These are phyloP conservation scores for Athalia cordata DNA, from an alignment of 2,888 invertebrate species.

Conservation along the genomic window DNA sequence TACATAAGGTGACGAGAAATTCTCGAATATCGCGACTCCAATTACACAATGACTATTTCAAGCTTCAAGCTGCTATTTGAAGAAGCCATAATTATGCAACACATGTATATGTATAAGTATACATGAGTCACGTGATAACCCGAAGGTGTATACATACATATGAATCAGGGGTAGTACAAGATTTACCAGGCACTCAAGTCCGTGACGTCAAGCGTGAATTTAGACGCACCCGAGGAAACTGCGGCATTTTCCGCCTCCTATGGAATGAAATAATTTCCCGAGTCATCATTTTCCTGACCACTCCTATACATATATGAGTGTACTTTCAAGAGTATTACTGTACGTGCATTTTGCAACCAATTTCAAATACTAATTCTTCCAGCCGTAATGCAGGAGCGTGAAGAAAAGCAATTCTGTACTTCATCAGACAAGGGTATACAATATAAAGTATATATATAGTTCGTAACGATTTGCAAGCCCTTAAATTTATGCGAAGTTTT, in stretches of 20 bases:
- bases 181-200: slow-evolving; percentile 13
- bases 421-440: too few relatives aligned
- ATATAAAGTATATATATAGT: neutral
- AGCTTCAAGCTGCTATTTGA: too few relatives aligned
- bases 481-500: slow-evolving; percentile 3
- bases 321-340: slow-evolving; percentile 10
- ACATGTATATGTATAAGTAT: too few relatives aligned
- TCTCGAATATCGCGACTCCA: too few relatives aligned
- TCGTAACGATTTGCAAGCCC: slow-evolving; percentile 6
- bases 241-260: neutral
- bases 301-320: neutral
- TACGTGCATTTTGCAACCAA: neutral
- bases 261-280: slow-evolving; percentile 20
- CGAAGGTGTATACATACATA: neutral
- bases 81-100: too few relatives aligned
- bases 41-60: too few relatives aligned
- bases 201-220: slow-evolving; percentile 16
- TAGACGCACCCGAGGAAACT: neutral
- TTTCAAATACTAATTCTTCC: neutral
- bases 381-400: neutral
- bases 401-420: too few relatives aligned
- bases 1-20: too few relatives aligned
- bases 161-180: neutral
- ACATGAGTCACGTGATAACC: neutral
- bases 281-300: slow-evolving; percentile 11